Conservation (phyloP, 1,140 invertebrate genomes). For the Conus ventricosus region DNA sequence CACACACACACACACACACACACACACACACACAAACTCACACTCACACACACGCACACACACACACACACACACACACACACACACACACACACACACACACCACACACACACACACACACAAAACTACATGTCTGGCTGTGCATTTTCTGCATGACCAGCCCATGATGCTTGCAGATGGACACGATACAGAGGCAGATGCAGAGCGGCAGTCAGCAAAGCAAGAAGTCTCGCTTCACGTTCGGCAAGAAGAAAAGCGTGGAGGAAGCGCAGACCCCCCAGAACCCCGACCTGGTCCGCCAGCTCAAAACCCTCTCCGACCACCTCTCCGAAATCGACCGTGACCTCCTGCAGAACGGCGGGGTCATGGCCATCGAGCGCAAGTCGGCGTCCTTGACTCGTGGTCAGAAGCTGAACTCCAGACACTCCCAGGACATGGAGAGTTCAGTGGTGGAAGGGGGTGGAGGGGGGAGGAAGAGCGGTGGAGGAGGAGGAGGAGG, state of each 20-base stretch:
- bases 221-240: constrained; percentile 49
- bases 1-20: too few relatives aligned
- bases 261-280: background rate
- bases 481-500: background rate
- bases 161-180: constrained; percentile 34
- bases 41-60: too few relatives aligned
- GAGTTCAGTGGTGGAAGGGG: background rate
- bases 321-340: constrained; percentile 53
- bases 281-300: constrained; percentile 43
- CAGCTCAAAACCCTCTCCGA: constrained; percentile 56
- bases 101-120: background rate
- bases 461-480: background rate
- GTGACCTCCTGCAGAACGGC: constrained; percentile 45
- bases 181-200: constrained; percentile 57
- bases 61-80: too few relatives aligned
- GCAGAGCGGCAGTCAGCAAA: constrained; percentile 11
- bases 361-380: constrained; percentile 14
- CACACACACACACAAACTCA: too few relatives aligned
- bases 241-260: constrained; percentile 53
- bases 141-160: too few relatives aligned
- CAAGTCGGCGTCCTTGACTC: background rate
- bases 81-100: too few relatives aligned
- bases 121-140: background rate
- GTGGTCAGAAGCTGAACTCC: background rate
- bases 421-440: background rate